Percentiles rank a stretch among this genome's conserved stretches.
phyloP scores from a whole-genome alignment of 1,140 invertebrate genomes.

The Linepithema humile region DNA sequence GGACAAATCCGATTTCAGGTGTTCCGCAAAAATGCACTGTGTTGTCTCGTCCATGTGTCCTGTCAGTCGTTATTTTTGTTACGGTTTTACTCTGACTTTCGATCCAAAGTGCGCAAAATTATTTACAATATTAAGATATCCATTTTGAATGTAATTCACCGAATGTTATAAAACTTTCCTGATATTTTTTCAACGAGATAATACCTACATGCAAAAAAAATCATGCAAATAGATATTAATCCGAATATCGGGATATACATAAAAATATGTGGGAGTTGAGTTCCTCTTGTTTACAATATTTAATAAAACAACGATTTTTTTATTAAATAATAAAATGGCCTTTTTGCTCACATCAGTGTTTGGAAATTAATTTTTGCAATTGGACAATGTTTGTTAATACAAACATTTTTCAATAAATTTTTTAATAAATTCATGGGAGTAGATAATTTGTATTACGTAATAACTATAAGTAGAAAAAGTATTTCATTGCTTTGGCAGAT shows the following conservation, averaged over 20 bases:
- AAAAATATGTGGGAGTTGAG: no score
- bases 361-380: background rate
- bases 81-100: background rate
- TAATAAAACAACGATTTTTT: background rate
- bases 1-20: slow-evolving; percentile 44
- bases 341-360: no score
- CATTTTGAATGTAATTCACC: background rate
- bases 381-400: background rate
- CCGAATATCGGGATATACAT: no score
- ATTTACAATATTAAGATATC: background rate
- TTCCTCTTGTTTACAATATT: background rate
- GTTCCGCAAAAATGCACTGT: background rate
- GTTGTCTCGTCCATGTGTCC: background rate
- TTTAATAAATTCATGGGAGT: background rate
- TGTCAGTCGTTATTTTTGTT: background rate
- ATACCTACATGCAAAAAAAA: background rate
- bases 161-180: background rate
- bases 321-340: background rate
- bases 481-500: background rate
- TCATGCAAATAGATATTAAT: background rate
- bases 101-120: background rate
- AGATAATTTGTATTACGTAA: background rate
- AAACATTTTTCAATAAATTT: background rate
- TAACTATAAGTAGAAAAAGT: background rate
- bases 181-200: background rate